Evolutionary conservation across 2,888 invertebrate species (phyloP).

Genomic region (Eupithecia inturbata): DNA sequence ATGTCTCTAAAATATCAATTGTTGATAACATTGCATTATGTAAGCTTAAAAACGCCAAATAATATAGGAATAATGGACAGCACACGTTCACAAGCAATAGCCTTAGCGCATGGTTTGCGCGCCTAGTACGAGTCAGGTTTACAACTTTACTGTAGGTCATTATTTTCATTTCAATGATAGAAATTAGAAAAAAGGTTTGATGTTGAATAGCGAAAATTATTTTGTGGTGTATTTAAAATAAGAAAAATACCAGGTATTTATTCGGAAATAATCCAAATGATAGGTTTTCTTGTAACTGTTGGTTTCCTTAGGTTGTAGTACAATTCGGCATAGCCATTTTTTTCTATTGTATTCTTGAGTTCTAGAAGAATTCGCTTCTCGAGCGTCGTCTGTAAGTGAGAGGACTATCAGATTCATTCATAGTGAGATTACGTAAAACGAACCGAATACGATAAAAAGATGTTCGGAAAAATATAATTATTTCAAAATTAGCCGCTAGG

Average conservation of each 20-base stretch:
- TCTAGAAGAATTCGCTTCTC: slow-evolving; percentile 53
- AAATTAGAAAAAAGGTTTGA: slow-evolving; percentile 30
- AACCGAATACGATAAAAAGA: background rate
- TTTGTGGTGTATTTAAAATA: slow-evolving; percentile 32
- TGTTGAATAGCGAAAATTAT: slow-evolving; percentile 26
- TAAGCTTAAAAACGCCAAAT: slow-evolving; percentile 6
- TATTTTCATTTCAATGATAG: slow-evolving; percentile 29
- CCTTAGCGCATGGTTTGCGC: slow-evolving; percentile 18
- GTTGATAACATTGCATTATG: slow-evolving; percentile 2
- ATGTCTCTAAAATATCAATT: background rate
- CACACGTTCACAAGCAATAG: background rate
- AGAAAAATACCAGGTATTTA: slow-evolving; percentile 37
- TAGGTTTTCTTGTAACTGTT: slow-evolving; percentile 26
- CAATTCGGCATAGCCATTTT: slow-evolving; percentile 69
- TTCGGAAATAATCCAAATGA: slow-evolving; percentile 29
- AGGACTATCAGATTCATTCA: slow-evolving; percentile 20
- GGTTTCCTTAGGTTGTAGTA: slow-evolving; percentile 54
- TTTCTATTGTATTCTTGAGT: slow-evolving; percentile 52
- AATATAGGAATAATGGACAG: background rate
- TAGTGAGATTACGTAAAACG: background rate
- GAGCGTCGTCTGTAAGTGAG: slow-evolving; percentile 27
- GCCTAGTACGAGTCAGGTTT: slow-evolving; percentile 28
- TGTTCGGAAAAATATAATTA: background rate
- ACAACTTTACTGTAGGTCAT: slow-evolving; percentile 35
- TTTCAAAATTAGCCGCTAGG: background rate